Conservation (phyloP, 2,113 vertebrate genomes). For the Pachycephala philippinensis region DNA sequence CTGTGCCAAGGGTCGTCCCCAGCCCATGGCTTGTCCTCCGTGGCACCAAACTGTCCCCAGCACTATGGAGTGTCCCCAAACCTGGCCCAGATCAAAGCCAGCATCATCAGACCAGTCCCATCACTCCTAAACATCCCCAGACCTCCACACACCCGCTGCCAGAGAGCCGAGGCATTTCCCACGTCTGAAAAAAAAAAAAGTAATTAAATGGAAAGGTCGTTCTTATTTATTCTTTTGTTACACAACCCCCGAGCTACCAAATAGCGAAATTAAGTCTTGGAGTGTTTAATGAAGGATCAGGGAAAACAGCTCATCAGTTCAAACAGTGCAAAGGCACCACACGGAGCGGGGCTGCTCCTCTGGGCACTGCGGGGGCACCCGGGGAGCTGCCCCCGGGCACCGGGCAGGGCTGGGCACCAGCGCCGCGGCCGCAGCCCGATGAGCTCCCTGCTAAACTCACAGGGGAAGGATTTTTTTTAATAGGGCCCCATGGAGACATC, state of each 20-base stretch:
- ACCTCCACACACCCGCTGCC: neutral
- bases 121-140: fast-evolving
- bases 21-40: neutral
- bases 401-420: neutral
- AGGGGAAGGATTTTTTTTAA: conserved; percentile 19
- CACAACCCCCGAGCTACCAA: neutral
- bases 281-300: neutral
- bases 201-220: conserved; percentile 36
- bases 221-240: conserved; percentile 30
- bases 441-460: fast-evolving
- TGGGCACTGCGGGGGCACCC: neutral
- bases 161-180: neutral
- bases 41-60: neutral
- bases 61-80: neutral
- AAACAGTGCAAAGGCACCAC: neutral
- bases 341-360: neutral
- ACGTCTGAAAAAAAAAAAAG: neutral
- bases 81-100: neutral
- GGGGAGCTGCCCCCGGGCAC: neutral
- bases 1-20: fast-evolving
- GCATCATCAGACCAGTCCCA: neutral
- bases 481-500: conserved; percentile 47
- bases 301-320: neutral
- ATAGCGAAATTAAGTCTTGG: neutral
- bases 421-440: fast-evolving